Conservation (phyloP, 2,113 vertebrate genomes). For the Alligator mississippiensis region DNA sequence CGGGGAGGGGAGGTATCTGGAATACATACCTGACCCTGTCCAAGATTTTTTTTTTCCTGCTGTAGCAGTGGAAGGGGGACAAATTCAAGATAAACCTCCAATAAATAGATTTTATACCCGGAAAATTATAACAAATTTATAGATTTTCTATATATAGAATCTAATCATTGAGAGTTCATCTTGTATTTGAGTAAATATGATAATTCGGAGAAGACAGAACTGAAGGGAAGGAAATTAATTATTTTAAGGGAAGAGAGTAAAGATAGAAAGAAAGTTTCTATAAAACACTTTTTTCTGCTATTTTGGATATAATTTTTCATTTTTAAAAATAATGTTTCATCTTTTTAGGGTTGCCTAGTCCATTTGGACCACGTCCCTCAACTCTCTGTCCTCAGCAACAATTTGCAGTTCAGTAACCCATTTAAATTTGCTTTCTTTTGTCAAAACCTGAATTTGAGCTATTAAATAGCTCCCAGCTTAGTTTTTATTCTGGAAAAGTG, state of each 20-base stretch:
- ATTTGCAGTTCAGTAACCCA: not conserved
- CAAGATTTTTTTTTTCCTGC: too few relatives aligned
- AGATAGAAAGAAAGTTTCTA: not conserved
- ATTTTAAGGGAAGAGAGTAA: too few relatives aligned
- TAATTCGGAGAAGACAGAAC: not conserved
- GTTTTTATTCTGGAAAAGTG: not conserved
- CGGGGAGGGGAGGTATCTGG: too few relatives aligned
- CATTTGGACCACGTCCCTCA: not conserved
- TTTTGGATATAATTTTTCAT: not conserved
- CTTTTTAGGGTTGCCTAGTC: not conserved
- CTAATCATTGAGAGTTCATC: too few relatives aligned
- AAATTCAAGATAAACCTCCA: too few relatives aligned
- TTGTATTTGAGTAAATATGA: too few relatives aligned
- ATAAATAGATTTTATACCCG: too few relatives aligned
- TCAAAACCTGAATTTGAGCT: not conserved
- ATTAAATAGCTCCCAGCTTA: not conserved
- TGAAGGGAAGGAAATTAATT: not conserved
- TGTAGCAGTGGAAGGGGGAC: too few relatives aligned
- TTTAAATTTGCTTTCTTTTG: not conserved
- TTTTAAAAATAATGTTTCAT: not conserved
- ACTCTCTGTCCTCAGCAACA: not conserved
- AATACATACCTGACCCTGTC: too few relatives aligned
- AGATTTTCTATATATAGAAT: too few relatives aligned
- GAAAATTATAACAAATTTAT: too few relatives aligned
- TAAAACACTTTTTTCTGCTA: not conserved